Percentiles rank a stretch among this genome's conserved stretches.
These are phyloP conservation scores for Halocaridina rubra DNA, from an alignment of 2,888 invertebrate genomes.

Conservation along the genomic window DNA sequence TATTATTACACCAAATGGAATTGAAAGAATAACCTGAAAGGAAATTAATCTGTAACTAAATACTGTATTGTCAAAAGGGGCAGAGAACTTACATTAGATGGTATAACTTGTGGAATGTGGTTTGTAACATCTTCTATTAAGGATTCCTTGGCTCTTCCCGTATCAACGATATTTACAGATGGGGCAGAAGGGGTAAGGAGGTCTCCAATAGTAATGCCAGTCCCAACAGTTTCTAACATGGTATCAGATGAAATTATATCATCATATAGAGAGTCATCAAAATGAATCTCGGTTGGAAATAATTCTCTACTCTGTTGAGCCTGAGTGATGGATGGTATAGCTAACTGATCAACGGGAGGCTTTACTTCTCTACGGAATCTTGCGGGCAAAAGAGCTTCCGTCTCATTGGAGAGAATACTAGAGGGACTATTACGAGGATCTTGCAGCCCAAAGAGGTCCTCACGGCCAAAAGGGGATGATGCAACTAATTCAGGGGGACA, in stretches of 20 bases:
- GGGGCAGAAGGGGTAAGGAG: neutral
- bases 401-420: constrained; percentile 4
- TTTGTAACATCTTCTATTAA: too few relatives aligned
- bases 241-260: neutral
- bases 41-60: too few relatives aligned
- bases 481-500: constrained; percentile 16
- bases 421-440: constrained; percentile 34
- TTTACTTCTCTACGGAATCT: neutral
- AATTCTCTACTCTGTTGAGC: constrained; percentile 14
- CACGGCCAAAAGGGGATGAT: constrained; percentile 22
- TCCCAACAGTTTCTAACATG: neutral
- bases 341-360: constrained; percentile 7
- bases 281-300: neutral
- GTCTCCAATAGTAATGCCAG: neutral
- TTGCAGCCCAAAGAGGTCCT: constrained; percentile 27
- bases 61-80: too few relatives aligned
- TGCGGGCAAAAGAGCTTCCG: neutral
- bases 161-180: neutral
- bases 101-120: too few relatives aligned
- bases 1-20: too few relatives aligned
- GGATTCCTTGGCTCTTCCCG: too few relatives aligned
- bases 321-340: neutral
- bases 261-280: neutral
- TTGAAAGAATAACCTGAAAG: too few relatives aligned
- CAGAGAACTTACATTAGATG: too few relatives aligned